Conservation (phyloP, 2,797 vertebrate genomes). For the Microctenopoma steveboyesi region DNA sequence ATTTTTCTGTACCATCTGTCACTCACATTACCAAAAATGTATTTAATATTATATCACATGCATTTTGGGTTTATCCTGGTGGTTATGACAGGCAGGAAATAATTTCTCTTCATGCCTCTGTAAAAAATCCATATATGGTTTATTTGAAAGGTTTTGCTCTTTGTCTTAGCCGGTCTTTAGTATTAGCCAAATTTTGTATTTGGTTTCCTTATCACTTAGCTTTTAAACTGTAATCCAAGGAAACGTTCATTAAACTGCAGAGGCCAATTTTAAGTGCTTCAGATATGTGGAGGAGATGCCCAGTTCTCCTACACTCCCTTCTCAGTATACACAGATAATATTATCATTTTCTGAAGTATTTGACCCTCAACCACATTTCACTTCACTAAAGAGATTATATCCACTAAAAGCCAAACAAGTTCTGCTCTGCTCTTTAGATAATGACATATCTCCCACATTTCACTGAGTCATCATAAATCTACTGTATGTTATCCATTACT, state of each 20-base stretch:
- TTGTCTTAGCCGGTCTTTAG: neutral
- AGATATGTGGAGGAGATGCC: neutral
- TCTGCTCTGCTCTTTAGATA: conserved; percentile 6
- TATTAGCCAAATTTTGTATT: too few species aligned
- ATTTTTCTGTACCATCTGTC: neutral
- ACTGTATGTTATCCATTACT: conserved; percentile 9
- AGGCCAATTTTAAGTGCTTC: neutral
- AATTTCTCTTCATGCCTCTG: neutral
- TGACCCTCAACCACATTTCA: neutral
- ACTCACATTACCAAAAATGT: neutral
- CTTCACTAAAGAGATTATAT: neutral
- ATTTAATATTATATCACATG: neutral
- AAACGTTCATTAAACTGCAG: neutral
- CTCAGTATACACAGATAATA: neutral
- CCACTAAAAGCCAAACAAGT: neutral
- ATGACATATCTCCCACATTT: conserved; percentile 9
- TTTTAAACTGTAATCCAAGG: neutral
- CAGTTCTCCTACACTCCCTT: neutral
- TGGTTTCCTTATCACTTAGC: neutral
- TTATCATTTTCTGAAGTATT: conserved; percentile 7
- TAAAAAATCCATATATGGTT: neutral
- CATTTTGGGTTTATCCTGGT: neutral
- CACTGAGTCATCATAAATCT: conserved; percentile 17
- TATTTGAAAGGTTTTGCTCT: neutral
- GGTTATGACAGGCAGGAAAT: neutral